These are phyloP conservation scores for Crocodylus rhombifer DNA, from an alignment of 2,797 vertebrate species.

Conservation along the genomic window DNA sequence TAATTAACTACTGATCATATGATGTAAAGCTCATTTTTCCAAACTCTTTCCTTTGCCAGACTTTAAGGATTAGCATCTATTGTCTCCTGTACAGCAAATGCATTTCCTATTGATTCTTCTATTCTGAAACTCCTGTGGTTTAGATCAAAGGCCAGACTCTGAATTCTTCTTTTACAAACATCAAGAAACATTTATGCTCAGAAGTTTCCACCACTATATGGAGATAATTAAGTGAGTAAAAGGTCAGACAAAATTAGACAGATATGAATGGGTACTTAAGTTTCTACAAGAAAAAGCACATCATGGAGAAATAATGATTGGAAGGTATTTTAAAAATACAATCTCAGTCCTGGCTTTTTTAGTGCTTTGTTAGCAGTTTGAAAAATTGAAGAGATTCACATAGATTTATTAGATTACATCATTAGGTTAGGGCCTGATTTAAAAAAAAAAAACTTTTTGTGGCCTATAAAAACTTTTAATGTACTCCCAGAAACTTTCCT, in stretches of 20 bases:
- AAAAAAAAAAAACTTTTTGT: slow-evolving; percentile 34
- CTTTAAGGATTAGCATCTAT: slow-evolving; percentile 7
- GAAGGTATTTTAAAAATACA: slow-evolving; percentile 1
- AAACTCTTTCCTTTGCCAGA: slow-evolving; percentile 39
- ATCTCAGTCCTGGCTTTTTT: rapidly evolving
- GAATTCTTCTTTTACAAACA: slow-evolving; percentile 29
- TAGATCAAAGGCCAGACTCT: background rate
- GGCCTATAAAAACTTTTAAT: slow-evolving; percentile 20
- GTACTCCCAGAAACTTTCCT: slow-evolving; percentile 38
- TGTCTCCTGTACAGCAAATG: slow-evolving; percentile 8
- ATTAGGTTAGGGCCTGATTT: slow-evolving; percentile 32
- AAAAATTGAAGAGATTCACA: slow-evolving; percentile 1
- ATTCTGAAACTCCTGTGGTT: slow-evolving; percentile 7
- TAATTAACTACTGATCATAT: slow-evolving; percentile 57
- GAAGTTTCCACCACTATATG: background rate
- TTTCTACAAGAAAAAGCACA: background rate
- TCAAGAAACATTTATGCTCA: background rate
- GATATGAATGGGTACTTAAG: background rate
- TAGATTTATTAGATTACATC: slow-evolving; percentile 18
- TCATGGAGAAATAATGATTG: background rate
- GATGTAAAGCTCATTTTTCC: slow-evolving; percentile 39
- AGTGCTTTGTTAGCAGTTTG: background rate
- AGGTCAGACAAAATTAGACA: background rate
- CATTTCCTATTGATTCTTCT: slow-evolving; percentile 25
- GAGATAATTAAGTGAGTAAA: background rate